These are phyloP conservation scores for Limenitis camilla DNA, from an alignment of 2,888 invertebrate genomes.

Conservation along the genomic window DNA sequence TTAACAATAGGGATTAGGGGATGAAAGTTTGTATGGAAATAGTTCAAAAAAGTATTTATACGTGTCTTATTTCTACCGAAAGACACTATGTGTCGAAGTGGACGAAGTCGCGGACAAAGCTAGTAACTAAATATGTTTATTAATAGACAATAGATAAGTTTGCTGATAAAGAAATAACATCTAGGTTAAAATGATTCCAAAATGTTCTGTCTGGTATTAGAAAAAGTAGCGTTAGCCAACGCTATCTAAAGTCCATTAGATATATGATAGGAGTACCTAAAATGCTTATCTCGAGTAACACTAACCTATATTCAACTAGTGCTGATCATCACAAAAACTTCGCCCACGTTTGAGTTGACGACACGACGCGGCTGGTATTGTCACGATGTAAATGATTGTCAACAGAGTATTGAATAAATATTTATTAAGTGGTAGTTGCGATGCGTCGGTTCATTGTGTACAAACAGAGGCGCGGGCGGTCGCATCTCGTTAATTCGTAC, in stretches of 20 bases:
- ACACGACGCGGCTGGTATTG: slow-evolving; percentile 50
- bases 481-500: slow-evolving; percentile 35
- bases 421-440: slow-evolving; percentile 55
- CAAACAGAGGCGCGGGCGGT: slow-evolving; percentile 42
- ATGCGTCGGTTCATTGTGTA: slow-evolving; percentile 60
- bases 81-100: no score
- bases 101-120: no score
- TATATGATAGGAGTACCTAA: slow-evolving; percentile 18
- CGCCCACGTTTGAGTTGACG: slow-evolving; percentile 57
- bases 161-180: no score
- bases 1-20: no score
- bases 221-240: no score
- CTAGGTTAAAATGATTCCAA: no score
- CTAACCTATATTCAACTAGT: slow-evolving; percentile 59
- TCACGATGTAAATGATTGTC: slow-evolving; percentile 70
- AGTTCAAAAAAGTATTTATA: no score
- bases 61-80: no score
- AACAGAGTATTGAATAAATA: slow-evolving; percentile 70
- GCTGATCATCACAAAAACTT: slow-evolving; percentile 56
- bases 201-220: no score
- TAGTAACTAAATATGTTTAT: no score
- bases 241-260: neutral
- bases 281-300: slow-evolving; percentile 29
- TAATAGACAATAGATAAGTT: no score
- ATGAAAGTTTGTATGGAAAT: no score